Percentiles rank a stretch among this genome's conserved stretches.
Conservation (phyloP, 2,888 invertebrate genomes). For the Ornithoptera alexandrae region DNA sequence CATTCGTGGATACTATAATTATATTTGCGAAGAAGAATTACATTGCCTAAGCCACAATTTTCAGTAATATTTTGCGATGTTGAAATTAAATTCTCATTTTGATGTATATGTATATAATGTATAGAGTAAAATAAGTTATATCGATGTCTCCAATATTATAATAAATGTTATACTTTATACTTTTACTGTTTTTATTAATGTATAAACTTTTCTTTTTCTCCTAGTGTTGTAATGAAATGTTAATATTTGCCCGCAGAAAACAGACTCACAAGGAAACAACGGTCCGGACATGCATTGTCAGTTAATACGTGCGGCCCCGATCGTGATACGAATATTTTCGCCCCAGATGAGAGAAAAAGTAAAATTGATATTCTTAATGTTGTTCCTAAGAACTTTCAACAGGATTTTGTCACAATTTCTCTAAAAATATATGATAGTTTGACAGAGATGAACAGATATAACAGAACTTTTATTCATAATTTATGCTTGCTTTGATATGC, state of each 20-base stretch:
- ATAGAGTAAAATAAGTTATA: no score
- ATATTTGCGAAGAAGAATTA: no score
- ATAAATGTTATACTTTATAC: no score
- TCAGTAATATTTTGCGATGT: no score
- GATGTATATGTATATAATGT: no score
- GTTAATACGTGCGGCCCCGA: conserved; percentile 69
- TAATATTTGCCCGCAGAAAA: conserved; percentile 41
- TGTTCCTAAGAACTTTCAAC: conserved; percentile 68
- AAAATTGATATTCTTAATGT: conserved; percentile 70
- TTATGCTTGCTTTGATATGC: background rate
- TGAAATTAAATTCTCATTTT: no score
- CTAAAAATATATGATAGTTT: conserved; percentile 16
- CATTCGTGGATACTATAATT: no score
- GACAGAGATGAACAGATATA: conserved; percentile 12
- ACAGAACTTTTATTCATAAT: background rate
- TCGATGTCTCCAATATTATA: no score
- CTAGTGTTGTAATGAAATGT: conserved; percentile 38
- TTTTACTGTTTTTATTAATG: background rate
- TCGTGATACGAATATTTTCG: conserved; percentile 73
- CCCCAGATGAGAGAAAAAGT: conserved; percentile 71
- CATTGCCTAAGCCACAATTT: no score
- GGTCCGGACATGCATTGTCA: conserved; percentile 37
- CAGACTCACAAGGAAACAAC: conserved; percentile 37
- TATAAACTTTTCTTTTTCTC: background rate
- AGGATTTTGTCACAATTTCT: conserved; percentile 53